Base-by-base conservation (phyloP, 2,797 vertebrate genomes). In the Ispidina lecontei region DNA sequence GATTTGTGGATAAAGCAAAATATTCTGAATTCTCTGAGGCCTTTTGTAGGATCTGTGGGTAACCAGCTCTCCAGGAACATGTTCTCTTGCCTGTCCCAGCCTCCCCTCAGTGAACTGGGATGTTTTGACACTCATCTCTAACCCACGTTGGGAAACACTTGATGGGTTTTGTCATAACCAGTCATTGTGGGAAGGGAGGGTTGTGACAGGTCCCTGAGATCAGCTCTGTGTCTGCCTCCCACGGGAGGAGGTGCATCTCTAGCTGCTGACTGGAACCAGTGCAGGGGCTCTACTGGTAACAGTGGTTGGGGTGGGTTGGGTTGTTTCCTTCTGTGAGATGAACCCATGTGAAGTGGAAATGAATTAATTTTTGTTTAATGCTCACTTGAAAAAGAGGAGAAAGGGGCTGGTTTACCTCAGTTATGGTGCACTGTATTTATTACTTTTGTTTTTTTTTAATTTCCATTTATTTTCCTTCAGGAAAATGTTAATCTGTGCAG, bases 131-230 rank as follows among this genome's bases (percentile, higher is more conserved):
- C 39, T 91, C 28, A 51, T 33, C 49, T 47, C 46, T 87, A 92
- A 60, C 70, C 70, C 78, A 31, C 41, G 7, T 68, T 76, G 0
- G 2, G 59, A 91, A 91, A 62, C 14, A 31, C 55, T 69, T 59
- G 22, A 33, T 39, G 28, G 77, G 65, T 91, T 83, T 89, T 96
- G 85, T 74, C 81, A 58, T 84, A 88, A 70, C 55, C 47, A 69
- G 2, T 18, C 76, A 29, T 35, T 70, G 59, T 52, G 73, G 26
- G 44, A 63, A 72, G 20, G 44, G 63, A 12, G 15, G 14, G 14
- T 1, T 20, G 43, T 64, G 44, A 37, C 8, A 1, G 13, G 41
- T 56, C 58, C 75, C 73, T 1, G 2, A 15, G 79, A 77, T 58
- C 72, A 68, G 26, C 29, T 74, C 43, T 25, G 23, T 20, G 6